Base-by-base conservation (phyloP, 2,888 invertebrate species). In the Myopa tessellatipennis region DNA sequence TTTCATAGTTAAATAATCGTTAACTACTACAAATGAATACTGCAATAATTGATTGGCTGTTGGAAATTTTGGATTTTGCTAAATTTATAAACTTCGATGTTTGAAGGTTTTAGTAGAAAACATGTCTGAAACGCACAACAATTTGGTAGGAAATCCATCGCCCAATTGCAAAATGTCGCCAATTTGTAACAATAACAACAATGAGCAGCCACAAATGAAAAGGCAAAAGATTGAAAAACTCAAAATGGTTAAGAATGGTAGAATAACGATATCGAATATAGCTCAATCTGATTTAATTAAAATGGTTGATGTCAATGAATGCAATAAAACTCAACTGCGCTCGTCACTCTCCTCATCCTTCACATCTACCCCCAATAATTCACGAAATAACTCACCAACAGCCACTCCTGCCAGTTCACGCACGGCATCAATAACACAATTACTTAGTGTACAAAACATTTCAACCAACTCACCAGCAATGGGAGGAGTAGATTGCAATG, bases 151-250 rank as follows among this genome's bases (percentile, higher is more conserved):
- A 45, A 77, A 78, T 34, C 74, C 68, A 26, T 72, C 78, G 36
- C 26, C 67, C 26, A 55, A 69, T 58, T 38, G 77, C 26, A 26
- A 67, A 52, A 76, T 76, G 55, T 65, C 76, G 12, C n/a, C 77
- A 65, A 61, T 67, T 67, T 79, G 74, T 77, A 77, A 78, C 60
- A 75, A 67, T 40, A 82, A 80, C 80, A 82, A 81, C 78, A 93
- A 93, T 83, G 94, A 95, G 90, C 95, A 95, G 90, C 96, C 96
- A 82, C 93, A 94, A 84, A 95, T 95, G 88, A 96, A 96, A 91
- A 94, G 95, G 87, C 93, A 94, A 87, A 92, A 95, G 85, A 93
- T 95, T 83, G 93, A 93, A 78, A 86, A 83, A 80, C 77, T 81
- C 18, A 82, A 82, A 81, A 77, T 36, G 50, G 61, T 65, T n/a